These are phyloP conservation scores for Dione juno DNA, from an alignment of 2,888 invertebrate genomes.

Conservation along the genomic window DNA sequence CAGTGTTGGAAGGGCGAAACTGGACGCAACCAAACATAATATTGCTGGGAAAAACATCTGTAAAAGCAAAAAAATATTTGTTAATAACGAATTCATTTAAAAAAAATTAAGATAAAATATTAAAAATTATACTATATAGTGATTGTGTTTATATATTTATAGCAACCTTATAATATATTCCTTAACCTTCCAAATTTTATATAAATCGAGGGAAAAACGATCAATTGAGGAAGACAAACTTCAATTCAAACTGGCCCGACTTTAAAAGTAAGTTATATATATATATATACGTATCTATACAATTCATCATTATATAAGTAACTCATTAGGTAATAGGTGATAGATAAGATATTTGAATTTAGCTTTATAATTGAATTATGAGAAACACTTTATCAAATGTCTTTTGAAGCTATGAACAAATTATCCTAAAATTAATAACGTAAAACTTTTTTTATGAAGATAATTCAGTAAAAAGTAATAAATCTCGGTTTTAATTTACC, in stretches of 20 bases:
- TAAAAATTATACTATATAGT: too few species aligned
- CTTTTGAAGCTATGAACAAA: not conserved
- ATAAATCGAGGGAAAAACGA: too few species aligned
- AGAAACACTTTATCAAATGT: not conserved
- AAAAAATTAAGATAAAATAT: not conserved
- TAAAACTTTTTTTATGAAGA: not conserved
- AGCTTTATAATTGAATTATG: not conserved
- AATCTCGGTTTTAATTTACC: too few species aligned
- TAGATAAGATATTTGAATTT: not conserved
- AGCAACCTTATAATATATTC: too few species aligned
- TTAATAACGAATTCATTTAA: not conserved
- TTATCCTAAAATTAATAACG: not conserved
- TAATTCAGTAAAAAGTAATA: too few species aligned
- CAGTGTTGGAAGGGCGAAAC: not conserved
- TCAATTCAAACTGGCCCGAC: too few species aligned
- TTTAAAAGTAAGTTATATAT: too few species aligned
- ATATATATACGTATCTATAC: not conserved
- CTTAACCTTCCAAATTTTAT: too few species aligned
- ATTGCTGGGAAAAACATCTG: conserved; percentile 8
- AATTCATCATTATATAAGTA: not conserved
- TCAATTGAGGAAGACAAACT: too few species aligned
- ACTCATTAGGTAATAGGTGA: not conserved
- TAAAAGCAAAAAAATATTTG: not conserved
- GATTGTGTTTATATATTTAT: too few species aligned
- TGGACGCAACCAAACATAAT: not conserved